phyloP scores from a whole-genome alignment of 2,888 invertebrate genomes.

The Papilio demoleus region DNA sequence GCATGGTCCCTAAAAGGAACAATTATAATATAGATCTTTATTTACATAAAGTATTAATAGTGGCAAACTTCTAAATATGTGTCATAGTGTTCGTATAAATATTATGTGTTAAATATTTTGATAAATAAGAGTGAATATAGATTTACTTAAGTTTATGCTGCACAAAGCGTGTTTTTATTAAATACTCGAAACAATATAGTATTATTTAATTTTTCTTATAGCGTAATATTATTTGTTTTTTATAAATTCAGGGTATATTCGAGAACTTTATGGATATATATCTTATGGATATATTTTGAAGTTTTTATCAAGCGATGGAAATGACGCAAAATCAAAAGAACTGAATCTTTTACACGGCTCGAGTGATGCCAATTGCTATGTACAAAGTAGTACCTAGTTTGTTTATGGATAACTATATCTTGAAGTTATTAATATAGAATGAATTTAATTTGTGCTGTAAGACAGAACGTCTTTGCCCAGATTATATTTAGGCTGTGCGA shows the following conservation, averaged over 20 bases:
- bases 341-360: neutral
- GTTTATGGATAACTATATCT: conserved; percentile 4
- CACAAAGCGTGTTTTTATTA: neutral
- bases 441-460: conserved; percentile 31
- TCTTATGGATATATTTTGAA: neutral
- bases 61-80: neutral
- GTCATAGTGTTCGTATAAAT: neutral
- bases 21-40: neutral
- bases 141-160: neutral
- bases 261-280: neutral
- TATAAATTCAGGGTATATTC: too few species aligned
- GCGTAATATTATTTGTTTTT: too few species aligned
- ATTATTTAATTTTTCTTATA: neutral
- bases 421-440: conserved; percentile 19
- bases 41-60: neutral
- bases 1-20: conserved; percentile 86
- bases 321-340: neutral
- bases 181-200: neutral
- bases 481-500: conserved; percentile 81
- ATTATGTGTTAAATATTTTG: neutral
- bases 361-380: neutral
- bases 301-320: neutral
- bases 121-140: neutral
- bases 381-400: conserved; percentile 7
- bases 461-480: conserved; percentile 59